Base-by-base conservation (phyloP, 2,888 invertebrate genomes). In the Xanthia togata region DNA sequence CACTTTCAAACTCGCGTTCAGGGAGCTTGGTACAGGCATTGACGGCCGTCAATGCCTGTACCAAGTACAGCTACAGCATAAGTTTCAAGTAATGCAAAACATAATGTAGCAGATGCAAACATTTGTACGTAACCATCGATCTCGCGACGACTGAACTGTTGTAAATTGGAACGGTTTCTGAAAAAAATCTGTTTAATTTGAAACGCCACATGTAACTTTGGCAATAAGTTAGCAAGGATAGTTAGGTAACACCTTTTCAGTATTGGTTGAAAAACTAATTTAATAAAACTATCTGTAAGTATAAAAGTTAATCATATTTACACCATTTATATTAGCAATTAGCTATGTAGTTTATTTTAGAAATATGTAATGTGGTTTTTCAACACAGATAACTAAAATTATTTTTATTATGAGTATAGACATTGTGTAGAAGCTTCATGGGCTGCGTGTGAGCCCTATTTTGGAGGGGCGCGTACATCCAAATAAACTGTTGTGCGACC, bases 1-100 rank as follows among this genome's bases (percentile, higher is more conserved):
- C 97, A 97, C 93, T 96, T 97, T 92, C 97, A 97, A 86, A 97
- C 97, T 75, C 96, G 97, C 78, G 97, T 97, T 80, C 97, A 97
- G 90, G 97, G 97, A 81, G 96, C 97, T 77, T 96, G 97, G 97
- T 97, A 97, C 91, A 91, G 97, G 83, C 96, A 97, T 95, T 97
- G 96, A 96, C 95, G 86, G 73, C 83, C 84, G 75, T 71, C 78
- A 8, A 23, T 50, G 50, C 23, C 50, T 50, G 50, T 50, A 50
- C 50, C 9, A 50, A 50, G 50, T 41, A 70, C 76, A 47, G 80
- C 79, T 67, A 73, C 89, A 68, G 86, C 65, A 70, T 70, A 82
- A 82, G 85, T 81, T 84, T 85, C 85, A 73, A 88, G 82, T 76
- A 73, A 80, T 73, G 81, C 84, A 72, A 82, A 88, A 76, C 86